Evolutionary conservation across 1,140 invertebrate species (phyloP).

Genomic region (Sitobion miscanthi): DNA sequence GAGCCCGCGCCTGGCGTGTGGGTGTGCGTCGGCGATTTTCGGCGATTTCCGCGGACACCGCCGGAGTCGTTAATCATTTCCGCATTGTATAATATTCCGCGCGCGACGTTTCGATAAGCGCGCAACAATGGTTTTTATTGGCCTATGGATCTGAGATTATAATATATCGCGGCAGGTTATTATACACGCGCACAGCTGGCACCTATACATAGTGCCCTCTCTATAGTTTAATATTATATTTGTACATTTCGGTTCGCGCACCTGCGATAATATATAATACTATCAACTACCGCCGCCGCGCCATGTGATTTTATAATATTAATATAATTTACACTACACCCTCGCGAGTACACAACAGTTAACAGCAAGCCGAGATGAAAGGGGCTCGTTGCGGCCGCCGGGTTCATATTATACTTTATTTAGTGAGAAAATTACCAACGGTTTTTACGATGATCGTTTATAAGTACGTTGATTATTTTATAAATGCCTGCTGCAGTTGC

Average conservation of each 20-base stretch:
- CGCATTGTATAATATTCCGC: neutral
- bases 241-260: neutral
- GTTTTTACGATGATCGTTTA: too few species aligned
- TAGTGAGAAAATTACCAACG: neutral
- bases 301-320: neutral
- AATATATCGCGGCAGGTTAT: neutral
- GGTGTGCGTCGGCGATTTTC: neutral
- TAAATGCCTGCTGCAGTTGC: neutral
- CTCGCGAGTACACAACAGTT: neutral
- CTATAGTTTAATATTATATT: neutral
- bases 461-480: neutral
- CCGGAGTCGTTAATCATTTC: neutral
- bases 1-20: neutral
- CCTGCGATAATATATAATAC: neutral
- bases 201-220: neutral
- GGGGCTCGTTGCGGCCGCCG: neutral
- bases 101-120: neutral
- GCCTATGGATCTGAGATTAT: neutral
- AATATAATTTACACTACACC: neutral
- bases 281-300: neutral
- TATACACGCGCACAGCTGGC: neutral
- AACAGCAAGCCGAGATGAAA: neutral
- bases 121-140: constrained; percentile 6
- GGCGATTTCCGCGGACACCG: constrained; percentile 12
- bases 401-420: neutral